Percentiles rank a stretch among this genome's conserved stretches.
phyloP scores from a whole-genome alignment of 2,113 vertebrate species.

The Heptranchias perlo region DNA sequence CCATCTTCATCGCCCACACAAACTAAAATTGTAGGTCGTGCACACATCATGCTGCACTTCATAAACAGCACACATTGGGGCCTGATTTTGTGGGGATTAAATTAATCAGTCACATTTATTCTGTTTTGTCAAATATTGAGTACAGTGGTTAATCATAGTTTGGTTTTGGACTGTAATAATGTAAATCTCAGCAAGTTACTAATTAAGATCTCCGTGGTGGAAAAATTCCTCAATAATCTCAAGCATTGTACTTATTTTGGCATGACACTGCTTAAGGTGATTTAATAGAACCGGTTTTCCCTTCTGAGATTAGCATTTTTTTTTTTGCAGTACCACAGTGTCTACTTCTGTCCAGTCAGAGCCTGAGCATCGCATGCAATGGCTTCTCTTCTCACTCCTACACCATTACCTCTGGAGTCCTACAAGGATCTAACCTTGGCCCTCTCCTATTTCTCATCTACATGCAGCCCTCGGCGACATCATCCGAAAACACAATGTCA shows the following conservation, averaged over 20 bases:
- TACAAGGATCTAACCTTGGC: no score
- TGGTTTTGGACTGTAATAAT: constrained; percentile 42
- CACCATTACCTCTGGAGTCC: no score
- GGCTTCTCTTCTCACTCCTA: no score
- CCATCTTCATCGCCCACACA: background rate
- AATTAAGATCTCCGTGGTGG: constrained; percentile 56
- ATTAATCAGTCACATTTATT: background rate
- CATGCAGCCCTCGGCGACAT: no score
- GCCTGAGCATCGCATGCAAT: no score
- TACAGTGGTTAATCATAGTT: constrained; percentile 19
- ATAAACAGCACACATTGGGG: background rate
- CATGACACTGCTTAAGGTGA: constrained; percentile 58
- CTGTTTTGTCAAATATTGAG: constrained; percentile 9
- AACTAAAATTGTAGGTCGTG: background rate
- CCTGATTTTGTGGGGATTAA: background rate
- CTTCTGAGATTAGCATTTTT: constrained; percentile 46
- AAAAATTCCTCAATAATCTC: constrained; percentile 66
- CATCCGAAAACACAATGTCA: no score
- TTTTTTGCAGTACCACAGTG: background rate
- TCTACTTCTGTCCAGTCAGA: background rate
- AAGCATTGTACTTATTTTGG: constrained; percentile 67
- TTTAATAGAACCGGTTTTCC: constrained; percentile 56
- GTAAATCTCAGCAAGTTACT: constrained; percentile 52
- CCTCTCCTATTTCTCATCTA: no score
- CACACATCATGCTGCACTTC: background rate